A percentile compares a stretch with the other conserved stretches of the same genome.
Evolutionary conservation across 2,113 vertebrate species (phyloP).

Genomic region (Eptesicus fuscus): DNA sequence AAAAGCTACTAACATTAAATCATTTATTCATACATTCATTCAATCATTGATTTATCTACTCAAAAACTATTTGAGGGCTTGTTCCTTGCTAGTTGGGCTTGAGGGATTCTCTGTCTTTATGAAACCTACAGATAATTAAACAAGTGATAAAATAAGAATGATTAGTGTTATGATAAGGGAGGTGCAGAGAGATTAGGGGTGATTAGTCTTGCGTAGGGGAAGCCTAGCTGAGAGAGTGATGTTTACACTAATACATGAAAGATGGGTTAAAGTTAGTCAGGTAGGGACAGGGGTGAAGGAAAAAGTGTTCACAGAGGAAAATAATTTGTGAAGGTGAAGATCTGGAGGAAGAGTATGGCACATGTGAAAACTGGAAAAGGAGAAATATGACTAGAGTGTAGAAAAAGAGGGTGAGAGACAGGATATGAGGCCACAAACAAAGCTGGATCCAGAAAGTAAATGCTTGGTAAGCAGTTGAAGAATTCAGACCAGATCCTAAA

Average conservation of each 20-base stretch:
- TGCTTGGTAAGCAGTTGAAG: background rate
- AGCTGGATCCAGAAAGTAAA: background rate
- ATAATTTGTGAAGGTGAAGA: background rate
- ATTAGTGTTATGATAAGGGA: slow-evolving; percentile 1
- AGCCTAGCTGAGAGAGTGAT: background rate
- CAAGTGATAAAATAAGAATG: background rate
- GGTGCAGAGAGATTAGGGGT: background rate
- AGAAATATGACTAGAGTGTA: background rate
- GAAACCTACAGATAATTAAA: slow-evolving; percentile 14
- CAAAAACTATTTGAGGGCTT: background rate
- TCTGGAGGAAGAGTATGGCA: background rate
- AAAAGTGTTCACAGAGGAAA: background rate
- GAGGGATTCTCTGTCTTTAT: background rate
- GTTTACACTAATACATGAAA: background rate
- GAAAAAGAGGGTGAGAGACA: background rate
- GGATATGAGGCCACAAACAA: background rate
- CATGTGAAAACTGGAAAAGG: background rate
- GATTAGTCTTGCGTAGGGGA: background rate
- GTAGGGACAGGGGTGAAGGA: background rate
- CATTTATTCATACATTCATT: background rate
- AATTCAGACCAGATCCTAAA: background rate
- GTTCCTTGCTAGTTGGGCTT: background rate
- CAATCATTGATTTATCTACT: background rate
- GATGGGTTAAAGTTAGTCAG: background rate
- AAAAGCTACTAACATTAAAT: background rate